Base-by-base conservation (phyloP, 2,113 vertebrate species). In the Lophius piscatorius region DNA sequence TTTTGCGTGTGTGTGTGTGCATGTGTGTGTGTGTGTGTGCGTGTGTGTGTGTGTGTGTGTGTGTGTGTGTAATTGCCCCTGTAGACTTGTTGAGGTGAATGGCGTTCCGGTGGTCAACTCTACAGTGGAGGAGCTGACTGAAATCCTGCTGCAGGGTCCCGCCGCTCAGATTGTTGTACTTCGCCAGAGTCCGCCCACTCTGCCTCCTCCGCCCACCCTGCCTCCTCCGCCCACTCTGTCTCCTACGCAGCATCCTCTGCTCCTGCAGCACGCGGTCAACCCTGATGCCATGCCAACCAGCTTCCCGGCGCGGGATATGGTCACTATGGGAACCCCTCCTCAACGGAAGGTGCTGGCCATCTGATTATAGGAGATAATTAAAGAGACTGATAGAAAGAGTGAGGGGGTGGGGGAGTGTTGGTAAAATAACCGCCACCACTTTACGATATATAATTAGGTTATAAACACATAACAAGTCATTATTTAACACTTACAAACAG, bases 41-140 rank as follows among this genome's bases (percentile, higher is more conserved):
- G 7, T n/a, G 3, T 38, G 1, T 3, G 31, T 2, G 34, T 35
- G 34, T n/a, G n/a, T n/a, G n/a, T n/a, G n/a, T n/a, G n/a, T n/a
- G n/a, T n/a, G 26, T 28, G 3, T 28, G 16, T 63, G 35, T 36
- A 1, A 24, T 5, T 71, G 10, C 12, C 14, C 39, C 35, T 21
- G 12, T 20, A 90, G 89, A 59, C 52, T 89, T 33, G 70, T 90
- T 78, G 90, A 90, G 71, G 84, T 92, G 66, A 89, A 90, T 3
- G 83, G 86, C 16, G 68, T 84, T 14, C 46, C 62, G 0, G 84
- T 90, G 51, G 50, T 91, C 51, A 83, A 83, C 42, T 82, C 74
- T 3, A 81, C 74, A 40, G 73, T 77, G 39, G 74, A 87, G 2
- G 85, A 91, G 50, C 69, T 90, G 11, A 56, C 34, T 4, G 29